phyloP scores from a whole-genome alignment of 2,888 invertebrate species.

The Camponotus fellah region DNA sequence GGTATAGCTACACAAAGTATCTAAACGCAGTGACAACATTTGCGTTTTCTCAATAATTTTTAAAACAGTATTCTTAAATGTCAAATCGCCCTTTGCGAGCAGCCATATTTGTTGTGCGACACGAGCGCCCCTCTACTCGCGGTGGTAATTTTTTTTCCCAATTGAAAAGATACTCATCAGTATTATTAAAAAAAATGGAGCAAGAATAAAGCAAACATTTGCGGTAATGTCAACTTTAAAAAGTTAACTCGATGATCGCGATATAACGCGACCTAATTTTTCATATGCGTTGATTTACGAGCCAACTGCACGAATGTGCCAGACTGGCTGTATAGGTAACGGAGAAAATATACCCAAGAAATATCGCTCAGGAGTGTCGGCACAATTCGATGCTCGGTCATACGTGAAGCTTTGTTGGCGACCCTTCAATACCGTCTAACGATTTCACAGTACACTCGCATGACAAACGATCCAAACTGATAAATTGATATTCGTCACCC shows the following conservation, averaged over 20 bases:
- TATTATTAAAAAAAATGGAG: background rate
- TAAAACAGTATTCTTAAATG: too few relatives aligned
- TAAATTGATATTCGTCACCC: constrained; percentile 43
- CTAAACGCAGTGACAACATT: too few relatives aligned
- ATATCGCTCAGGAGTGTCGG: constrained; percentile 3
- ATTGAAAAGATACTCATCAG: background rate
- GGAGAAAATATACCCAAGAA: constrained; percentile 29
- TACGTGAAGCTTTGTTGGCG: constrained; percentile 45
- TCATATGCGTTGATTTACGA: constrained; percentile 18
- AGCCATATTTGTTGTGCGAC: too few relatives aligned
- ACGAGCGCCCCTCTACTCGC: too few relatives aligned
- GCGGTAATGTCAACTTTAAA: constrained; percentile 8
- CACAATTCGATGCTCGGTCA: constrained; percentile 37
- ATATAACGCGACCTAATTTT: constrained; percentile 35
- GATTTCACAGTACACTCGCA: constrained; percentile 29
- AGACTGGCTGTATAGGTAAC: background rate
- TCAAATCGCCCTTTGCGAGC: too few relatives aligned
- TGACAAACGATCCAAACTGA: constrained; percentile 47
- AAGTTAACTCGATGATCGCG: background rate
- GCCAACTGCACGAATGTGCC: constrained; percentile 12
- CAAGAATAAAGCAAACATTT: background rate
- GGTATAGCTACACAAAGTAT: too few relatives aligned
- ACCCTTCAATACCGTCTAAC: constrained; percentile 31
- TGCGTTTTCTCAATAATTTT: too few relatives aligned
- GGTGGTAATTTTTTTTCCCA: too few relatives aligned